Evolutionary conservation across 2,113 vertebrate species (phyloP).

Genomic region (Aythya baeri): DNA sequence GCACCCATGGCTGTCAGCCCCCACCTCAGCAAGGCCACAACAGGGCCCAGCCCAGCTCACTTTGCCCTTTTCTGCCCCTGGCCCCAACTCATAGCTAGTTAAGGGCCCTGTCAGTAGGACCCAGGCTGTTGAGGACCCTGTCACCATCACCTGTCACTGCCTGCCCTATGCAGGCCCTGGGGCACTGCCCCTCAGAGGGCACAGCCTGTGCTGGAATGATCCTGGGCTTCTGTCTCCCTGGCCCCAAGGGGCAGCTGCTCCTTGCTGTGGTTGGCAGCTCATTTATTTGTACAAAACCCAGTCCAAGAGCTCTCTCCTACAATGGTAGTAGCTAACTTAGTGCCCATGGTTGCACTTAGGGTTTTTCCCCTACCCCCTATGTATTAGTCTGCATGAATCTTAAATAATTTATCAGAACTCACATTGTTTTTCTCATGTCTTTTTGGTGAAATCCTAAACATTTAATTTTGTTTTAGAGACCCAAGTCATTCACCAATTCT

Average conservation of each 20-base stretch:
- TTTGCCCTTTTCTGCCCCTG: not conserved
- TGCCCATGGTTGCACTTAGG: not conserved
- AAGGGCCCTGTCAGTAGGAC: not conserved
- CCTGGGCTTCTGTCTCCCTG: rapidly evolving
- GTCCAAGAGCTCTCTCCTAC: not conserved
- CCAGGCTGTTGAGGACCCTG: too few species aligned
- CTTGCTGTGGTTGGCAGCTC: not conserved
- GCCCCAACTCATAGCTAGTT: not conserved
- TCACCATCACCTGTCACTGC: not conserved
- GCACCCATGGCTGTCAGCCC: not conserved
- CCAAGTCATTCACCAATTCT: not conserved
- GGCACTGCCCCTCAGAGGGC: not conserved
- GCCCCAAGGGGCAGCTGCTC: not conserved
- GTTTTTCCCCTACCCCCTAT: rapidly evolving
- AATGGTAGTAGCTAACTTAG: not conserved
- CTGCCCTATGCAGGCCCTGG: not conserved
- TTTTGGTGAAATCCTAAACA: not conserved
- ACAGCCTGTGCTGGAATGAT: not conserved
- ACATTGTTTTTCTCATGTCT: not conserved
- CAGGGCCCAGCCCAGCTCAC: not conserved
- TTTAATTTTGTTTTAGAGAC: not conserved
- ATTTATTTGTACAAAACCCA: not conserved
- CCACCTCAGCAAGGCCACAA: not conserved
- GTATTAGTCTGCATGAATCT: rapidly evolving
- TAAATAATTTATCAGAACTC: not conserved